A percentile compares a stretch with the other conserved stretches of the same genome.
phyloP scores from a whole-genome alignment of 2,888 invertebrate genomes.

The Conops quadrifasciatus region DNA sequence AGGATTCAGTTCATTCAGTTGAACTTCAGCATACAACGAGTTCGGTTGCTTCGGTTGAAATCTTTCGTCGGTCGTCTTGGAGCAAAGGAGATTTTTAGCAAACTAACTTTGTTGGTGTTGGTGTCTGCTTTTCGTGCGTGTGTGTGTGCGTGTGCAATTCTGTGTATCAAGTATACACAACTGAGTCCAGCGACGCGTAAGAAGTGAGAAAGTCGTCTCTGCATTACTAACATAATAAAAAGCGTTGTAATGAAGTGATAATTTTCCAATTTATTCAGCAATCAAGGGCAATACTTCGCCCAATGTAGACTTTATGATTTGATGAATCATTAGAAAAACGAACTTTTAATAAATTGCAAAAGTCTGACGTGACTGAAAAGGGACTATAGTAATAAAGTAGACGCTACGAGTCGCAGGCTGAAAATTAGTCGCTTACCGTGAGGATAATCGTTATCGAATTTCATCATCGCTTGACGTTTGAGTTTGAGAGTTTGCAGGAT shows the following conservation, averaged over 20 bases:
- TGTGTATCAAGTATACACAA: slow-evolving; percentile 30
- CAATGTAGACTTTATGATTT: neutral
- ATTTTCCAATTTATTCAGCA: too few relatives aligned
- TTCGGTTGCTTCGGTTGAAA: slow-evolving; percentile 48
- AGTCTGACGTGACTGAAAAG: too few relatives aligned
- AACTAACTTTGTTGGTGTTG: slow-evolving; percentile 11
- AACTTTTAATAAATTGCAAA: neutral
- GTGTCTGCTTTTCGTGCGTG: too few relatives aligned
- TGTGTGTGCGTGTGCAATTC: slow-evolving; percentile 22
- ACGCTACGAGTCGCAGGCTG: too few relatives aligned
- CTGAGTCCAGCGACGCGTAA: slow-evolving; percentile 10
- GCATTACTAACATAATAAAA: neutral
- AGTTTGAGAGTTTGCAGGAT: neutral
- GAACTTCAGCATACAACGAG: slow-evolving; percentile 54
- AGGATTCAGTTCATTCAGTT: slow-evolving; percentile 44
- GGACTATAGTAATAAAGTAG: too few relatives aligned
- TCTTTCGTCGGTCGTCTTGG: slow-evolving; percentile 2
- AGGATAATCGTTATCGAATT: slow-evolving; percentile 1
- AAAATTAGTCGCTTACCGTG: too few relatives aligned
- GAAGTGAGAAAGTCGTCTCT: slow-evolving; percentile 1
- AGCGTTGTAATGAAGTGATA: too few relatives aligned
- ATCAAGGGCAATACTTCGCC: neutral
- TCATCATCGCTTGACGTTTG: neutral
- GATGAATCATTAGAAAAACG: neutral
- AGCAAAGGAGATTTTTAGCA: neutral